Base-by-base conservation (phyloP, 2,888 invertebrate species). In the Agrochola circellaris region DNA sequence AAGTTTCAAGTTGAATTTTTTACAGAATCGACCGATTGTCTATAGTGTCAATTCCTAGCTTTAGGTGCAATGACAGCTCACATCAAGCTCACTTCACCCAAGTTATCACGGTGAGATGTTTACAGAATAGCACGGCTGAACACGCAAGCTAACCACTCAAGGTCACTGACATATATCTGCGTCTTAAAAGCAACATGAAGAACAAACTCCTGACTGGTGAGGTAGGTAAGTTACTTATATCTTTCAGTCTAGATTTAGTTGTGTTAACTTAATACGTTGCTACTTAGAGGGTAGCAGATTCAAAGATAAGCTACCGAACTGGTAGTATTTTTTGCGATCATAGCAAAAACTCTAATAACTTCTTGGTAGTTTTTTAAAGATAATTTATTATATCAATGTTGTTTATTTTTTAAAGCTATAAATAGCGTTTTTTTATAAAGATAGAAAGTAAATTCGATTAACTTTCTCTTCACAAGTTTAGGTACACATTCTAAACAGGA, bases 401-500 rank as follows among this genome's bases (percentile, higher is more conserved):
- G 42, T 66, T 60, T 56, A 56, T 82, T 78, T 83, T 68, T 56
- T 64, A 17, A 15, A 15, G 30, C 30, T 71, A 17, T 48, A 20
- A 34, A 45, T 65, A 54, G 66, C 13, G 23, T 51, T 79, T 71
- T 61, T 71, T 23, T n/a, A 38, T 30, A 5, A 7, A 9, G 6
- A 30, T 68, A 72, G 83, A 85, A 85, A 83, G 85, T 76, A 13
- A 42, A 51, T 51, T 70, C 17, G 11, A 30, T 2, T 26, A 30
- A 13, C 81, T 84, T 85, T 83, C 83, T 77, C 77, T 83, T 77
- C 17, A 48, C 23, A 80, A 42, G 38, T 62, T 66, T 17, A n/a
- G n/a, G n/a, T n/a, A 42, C 69, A 60, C 51, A 67, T 42, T 74
- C 48, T 62, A 66, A 61, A 73, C 64, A n/a, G 34, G 17, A 54